These are phyloP conservation scores for Pteropus rufus DNA, from an alignment of 2,797 vertebrate species.

Conservation along the genomic window DNA sequence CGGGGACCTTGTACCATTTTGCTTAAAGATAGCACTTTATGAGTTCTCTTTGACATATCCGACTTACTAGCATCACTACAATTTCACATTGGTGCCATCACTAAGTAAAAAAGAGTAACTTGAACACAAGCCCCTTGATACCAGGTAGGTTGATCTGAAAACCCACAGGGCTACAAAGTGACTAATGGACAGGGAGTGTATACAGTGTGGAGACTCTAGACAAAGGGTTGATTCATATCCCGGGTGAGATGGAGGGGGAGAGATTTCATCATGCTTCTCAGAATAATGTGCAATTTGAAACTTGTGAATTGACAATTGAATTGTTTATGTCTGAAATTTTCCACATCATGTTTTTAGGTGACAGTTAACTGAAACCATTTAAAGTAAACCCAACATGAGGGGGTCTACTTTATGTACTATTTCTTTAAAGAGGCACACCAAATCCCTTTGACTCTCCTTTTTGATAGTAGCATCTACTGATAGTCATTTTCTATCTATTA, in stretches of 20 bases:
- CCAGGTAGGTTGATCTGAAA: too few species aligned
- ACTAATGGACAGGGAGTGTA: not conserved
- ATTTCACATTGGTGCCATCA: too few species aligned
- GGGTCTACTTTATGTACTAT: too few species aligned
- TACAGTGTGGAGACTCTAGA: not conserved
- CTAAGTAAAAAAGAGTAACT: too few species aligned
- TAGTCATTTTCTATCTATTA: not conserved
- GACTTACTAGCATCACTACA: too few species aligned
- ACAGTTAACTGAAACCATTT: too few species aligned
- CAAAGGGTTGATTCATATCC: not conserved
- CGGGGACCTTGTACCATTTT: too few species aligned
- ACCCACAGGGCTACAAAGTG: not conserved
- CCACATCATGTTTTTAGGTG: not conserved
- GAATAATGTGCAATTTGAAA: not conserved
- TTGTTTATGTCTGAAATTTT: not conserved
- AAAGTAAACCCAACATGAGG: too few species aligned
- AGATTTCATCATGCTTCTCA: not conserved
- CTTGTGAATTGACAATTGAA: not conserved
- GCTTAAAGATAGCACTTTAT: too few species aligned
- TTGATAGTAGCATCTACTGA: not conserved
- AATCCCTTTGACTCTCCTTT: not conserved
- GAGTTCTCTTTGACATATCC: too few species aligned
- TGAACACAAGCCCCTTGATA: too few species aligned
- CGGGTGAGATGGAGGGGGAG: not conserved
- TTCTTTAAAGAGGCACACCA: not conserved